These are phyloP conservation scores for Harpegnathos saltator DNA, from an alignment of 1,140 invertebrate genomes.

Conservation along the genomic window DNA sequence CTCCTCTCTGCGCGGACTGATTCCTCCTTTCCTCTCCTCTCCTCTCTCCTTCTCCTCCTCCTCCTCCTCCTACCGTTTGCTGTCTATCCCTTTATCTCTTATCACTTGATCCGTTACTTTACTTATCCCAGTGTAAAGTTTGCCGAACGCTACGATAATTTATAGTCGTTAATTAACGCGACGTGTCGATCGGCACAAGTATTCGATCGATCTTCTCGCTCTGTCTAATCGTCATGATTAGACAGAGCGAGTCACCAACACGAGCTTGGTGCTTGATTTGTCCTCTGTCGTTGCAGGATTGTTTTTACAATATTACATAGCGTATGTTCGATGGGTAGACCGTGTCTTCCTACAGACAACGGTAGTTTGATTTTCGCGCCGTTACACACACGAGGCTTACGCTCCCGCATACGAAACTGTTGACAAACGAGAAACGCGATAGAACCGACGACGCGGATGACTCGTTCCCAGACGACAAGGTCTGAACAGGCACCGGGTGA, in stretches of 20 bases:
- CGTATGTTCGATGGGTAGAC: not conserved
- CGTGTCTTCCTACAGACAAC: not conserved
- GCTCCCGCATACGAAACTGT: not conserved
- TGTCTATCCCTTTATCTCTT: conserved; percentile 16
- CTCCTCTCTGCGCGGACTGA: not conserved
- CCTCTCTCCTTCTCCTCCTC: too few relatives aligned
- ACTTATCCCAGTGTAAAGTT: conserved; percentile 19
- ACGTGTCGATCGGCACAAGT: not conserved
- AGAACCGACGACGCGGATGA: too few relatives aligned
- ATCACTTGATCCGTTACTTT: conserved; percentile 24
- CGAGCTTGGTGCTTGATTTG: conserved; percentile 2
- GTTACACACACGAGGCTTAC: not conserved
- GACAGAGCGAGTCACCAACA: too few relatives aligned
- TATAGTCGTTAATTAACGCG: not conserved
- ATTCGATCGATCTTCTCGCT: not conserved
- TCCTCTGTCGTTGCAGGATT: not conserved
- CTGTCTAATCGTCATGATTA: not conserved
- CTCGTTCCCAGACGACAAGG: too few relatives aligned
- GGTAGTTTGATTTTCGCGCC: conserved; percentile 13
- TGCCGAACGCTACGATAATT: not conserved
- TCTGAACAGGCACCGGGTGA: too few relatives aligned
- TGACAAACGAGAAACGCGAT: not conserved
- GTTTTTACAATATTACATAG: conserved; percentile 4
- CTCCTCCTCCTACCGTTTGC: not conserved
- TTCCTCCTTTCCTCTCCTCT: too few relatives aligned